These are phyloP conservation scores for Scalopus aquaticus DNA, from an alignment of 2,113 vertebrate species.

Conservation along the genomic window DNA sequence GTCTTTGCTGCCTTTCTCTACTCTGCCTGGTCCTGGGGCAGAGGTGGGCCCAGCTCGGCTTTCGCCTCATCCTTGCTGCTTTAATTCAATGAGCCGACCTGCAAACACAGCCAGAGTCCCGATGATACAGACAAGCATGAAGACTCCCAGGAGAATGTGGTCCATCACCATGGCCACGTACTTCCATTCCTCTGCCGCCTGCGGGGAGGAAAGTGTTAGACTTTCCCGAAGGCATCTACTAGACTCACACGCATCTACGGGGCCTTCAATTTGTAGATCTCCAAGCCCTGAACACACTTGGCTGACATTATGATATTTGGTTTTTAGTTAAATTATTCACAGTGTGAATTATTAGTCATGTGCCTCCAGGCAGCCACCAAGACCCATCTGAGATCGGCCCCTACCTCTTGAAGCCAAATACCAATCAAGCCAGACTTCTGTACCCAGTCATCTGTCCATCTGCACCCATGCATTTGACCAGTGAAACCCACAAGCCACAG, in stretches of 20 bases:
- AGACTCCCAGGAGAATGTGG: constrained; percentile 96
- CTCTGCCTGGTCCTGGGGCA: not conserved
- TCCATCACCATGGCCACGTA: constrained; percentile 99
- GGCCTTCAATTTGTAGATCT: not conserved
- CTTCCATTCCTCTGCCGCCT: constrained; percentile 99
- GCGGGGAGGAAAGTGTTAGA: constrained; percentile 62
- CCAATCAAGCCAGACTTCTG: not conserved
- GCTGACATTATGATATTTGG: not conserved
- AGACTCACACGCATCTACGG: not conserved
- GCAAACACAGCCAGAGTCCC: constrained; percentile 96
- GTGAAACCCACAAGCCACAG: constrained; percentile 2
- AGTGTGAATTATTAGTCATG: not conserved
- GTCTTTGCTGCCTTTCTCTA: not conserved
- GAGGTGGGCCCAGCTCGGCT: constrained; percentile 32
- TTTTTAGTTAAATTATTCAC: not conserved
- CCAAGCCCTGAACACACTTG: not conserved
- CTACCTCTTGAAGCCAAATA: not conserved
- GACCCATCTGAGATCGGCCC: not conserved
- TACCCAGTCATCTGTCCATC: not conserved
- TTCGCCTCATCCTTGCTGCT: constrained; percentile 88
- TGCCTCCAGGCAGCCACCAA: not conserved
- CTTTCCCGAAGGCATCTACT: not conserved
- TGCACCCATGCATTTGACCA: not conserved
- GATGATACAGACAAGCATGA: constrained; percentile 97
- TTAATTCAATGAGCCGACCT: constrained; percentile 96